phyloP scores from a whole-genome alignment of 1,140 invertebrate genomes.

The Steinernema feltiae region DNA sequence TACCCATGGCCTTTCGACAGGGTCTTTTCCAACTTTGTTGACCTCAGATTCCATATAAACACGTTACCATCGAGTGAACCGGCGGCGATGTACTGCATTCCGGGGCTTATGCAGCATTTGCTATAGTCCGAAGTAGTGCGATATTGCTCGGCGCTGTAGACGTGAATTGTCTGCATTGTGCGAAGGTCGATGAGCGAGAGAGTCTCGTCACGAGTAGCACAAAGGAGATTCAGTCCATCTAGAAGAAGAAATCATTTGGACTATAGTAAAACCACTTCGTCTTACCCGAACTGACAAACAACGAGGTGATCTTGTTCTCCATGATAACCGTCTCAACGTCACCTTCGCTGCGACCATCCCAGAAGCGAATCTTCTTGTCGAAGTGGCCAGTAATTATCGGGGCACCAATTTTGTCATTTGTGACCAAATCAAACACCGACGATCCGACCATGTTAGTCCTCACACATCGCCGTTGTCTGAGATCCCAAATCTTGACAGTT shows the following conservation, averaged over 20 bases:
- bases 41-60: conserved; percentile 31
- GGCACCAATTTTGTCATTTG: conserved; percentile 71
- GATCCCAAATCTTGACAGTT: conserved; percentile 93
- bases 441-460: conserved; percentile 94
- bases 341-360: conserved; percentile 65
- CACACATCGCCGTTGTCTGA: conserved; percentile 80
- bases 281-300: neutral
- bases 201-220: conserved; percentile 32
- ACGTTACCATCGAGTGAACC: conserved; percentile 22
- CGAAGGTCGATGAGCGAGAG: conserved; percentile 30
- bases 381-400: conserved; percentile 90
- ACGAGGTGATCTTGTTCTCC: neutral
- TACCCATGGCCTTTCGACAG: neutral
- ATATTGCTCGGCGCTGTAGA: conserved; percentile 35
- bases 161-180: conserved; percentile 20
- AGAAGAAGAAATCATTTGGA: neutral
- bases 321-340: neutral
- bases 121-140: conserved; percentile 26
- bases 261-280: neutral
- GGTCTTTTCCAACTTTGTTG: conserved; percentile 31
- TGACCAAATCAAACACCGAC: conserved; percentile 89
- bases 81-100: conserved; percentile 29
- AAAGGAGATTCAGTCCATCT: conserved; percentile 29
- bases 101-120: conserved; percentile 41
- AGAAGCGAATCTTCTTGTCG: conserved; percentile 90